Percentiles rank a stretch among this genome's conserved stretches.
Evolutionary conservation across 2,888 invertebrate genomes (phyloP).

Genomic region (Harmothoe impar): DNA sequence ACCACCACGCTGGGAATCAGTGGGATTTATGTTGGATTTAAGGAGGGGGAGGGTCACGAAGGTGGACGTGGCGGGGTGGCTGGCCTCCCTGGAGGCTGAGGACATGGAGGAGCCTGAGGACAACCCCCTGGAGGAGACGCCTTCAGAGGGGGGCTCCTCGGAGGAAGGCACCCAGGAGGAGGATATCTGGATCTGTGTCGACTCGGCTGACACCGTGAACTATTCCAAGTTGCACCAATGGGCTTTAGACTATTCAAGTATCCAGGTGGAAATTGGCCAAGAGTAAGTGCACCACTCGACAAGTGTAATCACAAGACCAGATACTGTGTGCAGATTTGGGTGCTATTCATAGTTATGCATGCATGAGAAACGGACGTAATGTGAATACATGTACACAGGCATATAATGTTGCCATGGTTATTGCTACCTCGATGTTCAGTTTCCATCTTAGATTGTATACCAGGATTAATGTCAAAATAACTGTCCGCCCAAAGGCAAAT

Average conservation of each 20-base stretch:
- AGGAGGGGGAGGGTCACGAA: neutral
- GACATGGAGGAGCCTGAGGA: neutral
- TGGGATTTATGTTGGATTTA: conserved; percentile 4
- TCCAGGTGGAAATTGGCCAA: conserved; percentile 1
- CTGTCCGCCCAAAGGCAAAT: too few relatives aligned
- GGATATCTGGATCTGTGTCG: conserved; percentile 34
- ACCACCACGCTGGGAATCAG: neutral
- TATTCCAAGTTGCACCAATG: conserved; percentile 4
- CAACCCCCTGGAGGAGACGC: neutral
- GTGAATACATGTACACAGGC: too few relatives aligned
- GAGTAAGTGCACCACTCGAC: neutral
- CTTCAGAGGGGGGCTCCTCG: neutral
- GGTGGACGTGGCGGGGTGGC: conserved; percentile 14
- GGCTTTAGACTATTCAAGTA: neutral
- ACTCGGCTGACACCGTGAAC: neutral
- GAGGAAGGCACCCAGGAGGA: neutral
- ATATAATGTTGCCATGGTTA: too few relatives aligned
- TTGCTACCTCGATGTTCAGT: too few relatives aligned
- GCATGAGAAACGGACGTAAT: too few relatives aligned
- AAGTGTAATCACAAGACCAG: too few relatives aligned
- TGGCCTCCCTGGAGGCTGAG: conserved; percentile 4
- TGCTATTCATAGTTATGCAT: too few relatives aligned
- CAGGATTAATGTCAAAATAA: too few relatives aligned
- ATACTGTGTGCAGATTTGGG: too few relatives aligned
- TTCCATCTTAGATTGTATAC: too few relatives aligned